Evolutionary conservation across 2,113 vertebrate species (phyloP), one percentile per base, ranked within the genome.

Genomic region (Trogon surrucura): DNA sequence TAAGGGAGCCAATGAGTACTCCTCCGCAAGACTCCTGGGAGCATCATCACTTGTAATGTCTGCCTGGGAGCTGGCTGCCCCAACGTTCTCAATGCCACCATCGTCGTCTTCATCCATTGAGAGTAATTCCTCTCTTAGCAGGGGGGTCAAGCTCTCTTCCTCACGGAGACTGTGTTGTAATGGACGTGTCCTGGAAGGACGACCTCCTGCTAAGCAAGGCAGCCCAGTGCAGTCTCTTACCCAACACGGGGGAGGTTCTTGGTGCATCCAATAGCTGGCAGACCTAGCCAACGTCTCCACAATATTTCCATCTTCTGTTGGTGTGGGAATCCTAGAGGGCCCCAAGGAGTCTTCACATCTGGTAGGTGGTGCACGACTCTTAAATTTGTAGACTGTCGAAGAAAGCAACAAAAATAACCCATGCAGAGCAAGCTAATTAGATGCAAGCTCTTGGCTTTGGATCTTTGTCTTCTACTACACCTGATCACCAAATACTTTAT

Each of bases 331-430:
- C 36, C 8, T 18, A 60, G 67, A 54, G 10, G 45, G 9, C 11
- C 30, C 34, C 25, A 20, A 25, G 32, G 32, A 71, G 15, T 19
- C 15, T 71, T 88, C 57, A 0, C 4, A 1, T 41, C 60, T 38
- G 34, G 10, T 5, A 65, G 60, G 34, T 15, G 93, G 88, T 17
- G 92, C 69, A 26, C 25, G 36, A 13, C 80, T 93, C 50, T 51
- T 95, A 13, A 90, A 97, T 34, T 29, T 93, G 85, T 96, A 96
- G 30, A 94, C 96, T 97, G 80, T n/a, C 48, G 60, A 78, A 54
- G 13, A 75, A 95, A 69, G 23, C 20, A 81, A 79, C 14, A 69
- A 26, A 48, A 60, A 69, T 6, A 93, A 44, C 70, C 7, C 8
- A 73, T 25, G 10, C 2, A n/a, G 19, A 89, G 19, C 6, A 86